Base-by-base conservation (phyloP, 2,888 invertebrate genomes). In the Atherix ibis region DNA sequence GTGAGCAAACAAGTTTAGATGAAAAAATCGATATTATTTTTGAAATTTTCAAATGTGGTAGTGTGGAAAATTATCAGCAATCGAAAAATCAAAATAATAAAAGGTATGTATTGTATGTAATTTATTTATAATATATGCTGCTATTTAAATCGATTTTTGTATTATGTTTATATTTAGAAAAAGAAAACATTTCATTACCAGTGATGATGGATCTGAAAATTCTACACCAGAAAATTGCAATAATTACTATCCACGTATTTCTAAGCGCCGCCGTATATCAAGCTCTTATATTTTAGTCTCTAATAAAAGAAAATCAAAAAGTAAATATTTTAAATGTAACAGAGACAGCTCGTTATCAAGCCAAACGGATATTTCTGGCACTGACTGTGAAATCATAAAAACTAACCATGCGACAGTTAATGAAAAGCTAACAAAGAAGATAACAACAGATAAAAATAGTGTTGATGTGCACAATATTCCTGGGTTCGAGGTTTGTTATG, bases 221-320 rank as follows among this genome's bases (percentile, higher is more conserved):
- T 19, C 42, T 17, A 10, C 13, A 32, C 27, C 31, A n/a, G 27
- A 40, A 17, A 42, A 39, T 31, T 30, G 36, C 3, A 40, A 38
- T 4, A 40, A 40, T 8, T 40, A 37, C 16, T 27, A 26, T 9
- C 35, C 26, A 14, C 22, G 27, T 5, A 10, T 35, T 19, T 15
- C 17, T 13, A 38, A 44, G 40, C 29, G 40, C 34, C 40, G 43
- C 9, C 41, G 43, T 5, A 4, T 27, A 39, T 30, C 28, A 38
- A 9, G 38, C 40, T 40, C 46, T 38, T 17, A 45, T 40, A 40
- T 44, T 40, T 31, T 46, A 9, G 8, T 39, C 10, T 8, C 32
- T 4, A 37, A 30, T 24, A 34, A 32, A 6, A 29, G n/a, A n/a
- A n/a, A 18, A 17, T 5, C 34, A 2, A 28, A 19, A n/a, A 13